Evolutionary conservation across 1,140 invertebrate genomes (phyloP), one percentile per base, ranked within the genome.

Genomic region (Aphidius ervi): DNA sequence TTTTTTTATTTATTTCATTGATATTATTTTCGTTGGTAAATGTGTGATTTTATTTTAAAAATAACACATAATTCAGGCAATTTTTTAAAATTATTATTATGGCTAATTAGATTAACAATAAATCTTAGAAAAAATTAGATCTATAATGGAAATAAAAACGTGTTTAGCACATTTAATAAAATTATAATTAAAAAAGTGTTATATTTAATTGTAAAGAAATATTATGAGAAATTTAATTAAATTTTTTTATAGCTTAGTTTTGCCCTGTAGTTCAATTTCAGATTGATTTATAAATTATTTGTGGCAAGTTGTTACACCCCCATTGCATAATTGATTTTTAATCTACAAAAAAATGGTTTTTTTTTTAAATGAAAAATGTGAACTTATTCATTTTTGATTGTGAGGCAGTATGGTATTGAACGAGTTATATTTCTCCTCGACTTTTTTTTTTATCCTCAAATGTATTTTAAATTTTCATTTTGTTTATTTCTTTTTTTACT

Each of bases 331-430:
- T 31, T 52, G 49, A 39, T 52, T 23, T 52, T 8, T 39, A 40
- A 7, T 52, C 23, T 52, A 52, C 31, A 52, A 52, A 52, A 52
- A 52, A 6, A 31, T 39, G 0, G 39, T 37, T 9, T 5, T 31
- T 39, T 7, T 9, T 23, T 50, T 50, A 50, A 48, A 10, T 48
- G 4, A 16, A 16, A 6, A 6, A 6, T n/a, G n/a, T 50, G 23
- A 8, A 50, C 6, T 39, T 52, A 39, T 37, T 5, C 0, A 39
- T 39, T 52, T 39, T 10, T 52, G 37, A 52, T 52, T 39, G 37
- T 52, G 49, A 52, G 49, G 49, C 49, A 52, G 49, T 52, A 39
- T 52, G 49, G 49, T 39, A 39, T 52, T 52, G 23, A 52, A 52
- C 49, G 31, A 52, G 9, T 52, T 39, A 41, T 40, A 6, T 49